These are phyloP conservation scores for Vireo altiloquus DNA, from an alignment of 2,113 vertebrate genomes.

Conservation along the genomic window DNA sequence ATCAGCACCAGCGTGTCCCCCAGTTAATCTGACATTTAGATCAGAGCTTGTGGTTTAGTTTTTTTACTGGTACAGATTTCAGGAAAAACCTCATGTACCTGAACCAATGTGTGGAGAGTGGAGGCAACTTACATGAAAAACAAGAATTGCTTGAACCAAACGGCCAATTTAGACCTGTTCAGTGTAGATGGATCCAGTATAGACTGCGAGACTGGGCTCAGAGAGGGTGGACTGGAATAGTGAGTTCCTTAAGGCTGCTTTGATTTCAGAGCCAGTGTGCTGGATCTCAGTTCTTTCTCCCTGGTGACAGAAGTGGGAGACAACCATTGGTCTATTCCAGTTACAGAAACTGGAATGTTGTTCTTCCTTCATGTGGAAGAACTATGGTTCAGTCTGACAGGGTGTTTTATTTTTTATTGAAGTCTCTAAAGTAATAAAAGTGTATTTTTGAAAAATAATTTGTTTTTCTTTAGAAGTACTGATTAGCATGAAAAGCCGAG, in stretches of 20 bases:
- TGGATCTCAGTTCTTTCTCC: background rate
- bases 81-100: background rate
- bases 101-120: background rate
- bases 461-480: background rate
- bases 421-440: background rate
- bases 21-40: background rate
- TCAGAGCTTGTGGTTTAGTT: background rate
- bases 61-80: background rate
- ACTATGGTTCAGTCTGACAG: background rate
- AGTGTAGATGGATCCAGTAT: rapidly evolving
- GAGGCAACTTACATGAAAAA: background rate
- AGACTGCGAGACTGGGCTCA: background rate
- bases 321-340: background rate
- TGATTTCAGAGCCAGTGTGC: background rate
- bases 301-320: background rate
- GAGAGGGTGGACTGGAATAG: background rate
- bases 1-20: background rate
- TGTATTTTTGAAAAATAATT: background rate
- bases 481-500: background rate
- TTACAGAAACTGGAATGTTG: no score
- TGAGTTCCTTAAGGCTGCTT: background rate
- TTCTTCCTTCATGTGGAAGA: background rate
- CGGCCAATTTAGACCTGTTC: background rate
- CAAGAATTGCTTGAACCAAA: background rate
- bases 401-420: background rate